phyloP scores from a whole-genome alignment of 2,888 invertebrate genomes.

The Dilophus febrilis region DNA sequence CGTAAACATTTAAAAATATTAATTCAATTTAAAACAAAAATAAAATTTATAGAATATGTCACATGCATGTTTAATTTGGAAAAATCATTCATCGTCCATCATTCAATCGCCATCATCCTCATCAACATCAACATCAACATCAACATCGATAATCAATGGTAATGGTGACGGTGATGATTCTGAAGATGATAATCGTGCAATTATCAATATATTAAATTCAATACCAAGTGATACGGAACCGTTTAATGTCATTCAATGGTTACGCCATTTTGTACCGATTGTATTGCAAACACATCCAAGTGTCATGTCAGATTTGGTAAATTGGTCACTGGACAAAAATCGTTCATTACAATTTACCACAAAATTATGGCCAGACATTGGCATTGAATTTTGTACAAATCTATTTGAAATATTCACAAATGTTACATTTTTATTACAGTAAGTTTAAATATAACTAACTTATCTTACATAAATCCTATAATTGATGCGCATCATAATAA shows the following conservation, averaged over 20 bases:
- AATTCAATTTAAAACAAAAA: too few relatives aligned
- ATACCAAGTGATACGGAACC: slow-evolving; percentile 25
- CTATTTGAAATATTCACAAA: slow-evolving; percentile 25
- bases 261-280: slow-evolving; percentile 25
- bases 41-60: slow-evolving; percentile 20
- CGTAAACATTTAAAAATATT: too few relatives aligned
- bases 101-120: slow-evolving; percentile 21
- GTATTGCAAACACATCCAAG: slow-evolving; percentile 24
- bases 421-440: slow-evolving; percentile 19
- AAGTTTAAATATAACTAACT: too few relatives aligned
- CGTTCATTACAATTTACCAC: slow-evolving; percentile 24
- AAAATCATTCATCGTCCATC: slow-evolving; percentile 23
- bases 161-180: too few relatives aligned
- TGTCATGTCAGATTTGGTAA: slow-evolving; percentile 23
- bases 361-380: slow-evolving; percentile 28
- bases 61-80: slow-evolving; percentile 26
- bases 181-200: slow-evolving; percentile 18
- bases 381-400: slow-evolving; percentile 26
- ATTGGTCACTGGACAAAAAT: slow-evolving; percentile 27
- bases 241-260: slow-evolving; percentile 25
- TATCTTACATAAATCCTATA: slow-evolving; percentile 17
- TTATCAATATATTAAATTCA: slow-evolving; percentile 20
- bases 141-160: too few relatives aligned
- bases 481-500: not conserved
- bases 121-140: too few relatives aligned